These are phyloP conservation scores for Tenthredo livida DNA, from an alignment of 2,888 invertebrate species.

Conservation along the genomic window DNA sequence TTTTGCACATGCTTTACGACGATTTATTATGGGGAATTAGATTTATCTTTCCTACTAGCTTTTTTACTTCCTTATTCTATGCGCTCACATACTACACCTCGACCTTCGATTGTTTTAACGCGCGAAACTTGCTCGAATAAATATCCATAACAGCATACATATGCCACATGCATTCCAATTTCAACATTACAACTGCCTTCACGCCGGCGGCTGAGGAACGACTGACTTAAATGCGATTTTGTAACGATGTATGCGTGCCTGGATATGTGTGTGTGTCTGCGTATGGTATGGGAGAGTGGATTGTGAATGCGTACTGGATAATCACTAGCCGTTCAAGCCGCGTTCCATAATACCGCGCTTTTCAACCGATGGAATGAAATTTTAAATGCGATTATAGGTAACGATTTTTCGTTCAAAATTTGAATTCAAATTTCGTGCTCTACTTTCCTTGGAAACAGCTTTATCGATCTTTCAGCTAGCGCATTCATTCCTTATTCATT, in stretches of 20 bases:
- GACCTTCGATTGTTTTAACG: conserved; percentile 17
- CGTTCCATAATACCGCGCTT: conserved; percentile 33
- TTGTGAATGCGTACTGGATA: conserved; percentile 53
- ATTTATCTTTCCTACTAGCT: neutral
- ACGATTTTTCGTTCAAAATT: neutral
- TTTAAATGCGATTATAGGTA: neutral
- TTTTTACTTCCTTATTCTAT: neutral
- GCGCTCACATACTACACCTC: neutral
- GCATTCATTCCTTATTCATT: neutral
- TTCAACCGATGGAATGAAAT: neutral
- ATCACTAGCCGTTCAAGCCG: conserved; percentile 53
- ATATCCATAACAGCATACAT: neutral
- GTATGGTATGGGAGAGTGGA: conserved; percentile 15
- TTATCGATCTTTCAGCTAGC: neutral
- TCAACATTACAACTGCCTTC: conserved; percentile 7
- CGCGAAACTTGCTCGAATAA: neutral
- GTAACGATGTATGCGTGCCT: neutral
- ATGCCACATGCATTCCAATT: conserved; percentile 13
- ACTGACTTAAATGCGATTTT: conserved; percentile 41
- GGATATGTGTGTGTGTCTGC: neutral
- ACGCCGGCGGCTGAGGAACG: conserved; percentile 47
- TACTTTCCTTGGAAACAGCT: neutral
- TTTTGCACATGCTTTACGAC: conserved; percentile 7
- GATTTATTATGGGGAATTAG: neutral
- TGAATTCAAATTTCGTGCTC: neutral